Base-by-base conservation (phyloP, 2,113 vertebrate genomes). In the Setophaga petechia region DNA sequence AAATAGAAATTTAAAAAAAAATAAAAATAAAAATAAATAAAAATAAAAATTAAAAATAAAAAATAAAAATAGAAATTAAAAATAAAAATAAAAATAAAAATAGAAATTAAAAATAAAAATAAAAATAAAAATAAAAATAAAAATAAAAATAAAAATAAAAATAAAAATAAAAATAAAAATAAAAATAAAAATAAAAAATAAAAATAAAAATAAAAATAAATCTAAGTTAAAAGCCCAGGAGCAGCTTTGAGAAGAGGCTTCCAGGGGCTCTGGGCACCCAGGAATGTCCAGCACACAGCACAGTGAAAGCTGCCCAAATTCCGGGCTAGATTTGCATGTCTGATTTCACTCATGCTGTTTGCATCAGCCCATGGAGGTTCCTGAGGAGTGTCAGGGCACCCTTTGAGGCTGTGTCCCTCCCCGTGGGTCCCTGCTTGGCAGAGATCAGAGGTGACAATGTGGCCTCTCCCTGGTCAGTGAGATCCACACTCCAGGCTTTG, bases 241-340 rank as follows among this genome's bases (percentile, higher is more conserved):
- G 9, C 18, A 24, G 21, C 74, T 67, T 52, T 44, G 7, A 13
- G 22, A 41, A 37, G 4, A 6, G 23, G 15, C 6, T 41, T 49
- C 19, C 54, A 39, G 31, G 51, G 55, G 46, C 23, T 63, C 54
- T 58, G 62, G 66, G 9, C 16, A 24, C 35, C 17, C 37, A 4
- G 47, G 41, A 47, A 23, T 1, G 4, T 47, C 37, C 51, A 0
- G 0, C 8, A 12, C 6, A 13, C 31, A 23, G 24, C 5, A 0
- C 33, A 41, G 44, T 5, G 28, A 37, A 18, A 44, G 1, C 24
- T 24, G 15, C 15, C 28, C n/a, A 19, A 44, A 39, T 10, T 47
- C 0, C 24, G 6, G 43, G 31, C 51, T 46, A 3, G 46, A 63
- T 59, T n/a, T 51, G 23, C 25, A 12, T 5, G 9, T 35, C 72